Evolutionary conservation across 2,888 invertebrate species (phyloP).

Genomic region (Philereme vetulata): DNA sequence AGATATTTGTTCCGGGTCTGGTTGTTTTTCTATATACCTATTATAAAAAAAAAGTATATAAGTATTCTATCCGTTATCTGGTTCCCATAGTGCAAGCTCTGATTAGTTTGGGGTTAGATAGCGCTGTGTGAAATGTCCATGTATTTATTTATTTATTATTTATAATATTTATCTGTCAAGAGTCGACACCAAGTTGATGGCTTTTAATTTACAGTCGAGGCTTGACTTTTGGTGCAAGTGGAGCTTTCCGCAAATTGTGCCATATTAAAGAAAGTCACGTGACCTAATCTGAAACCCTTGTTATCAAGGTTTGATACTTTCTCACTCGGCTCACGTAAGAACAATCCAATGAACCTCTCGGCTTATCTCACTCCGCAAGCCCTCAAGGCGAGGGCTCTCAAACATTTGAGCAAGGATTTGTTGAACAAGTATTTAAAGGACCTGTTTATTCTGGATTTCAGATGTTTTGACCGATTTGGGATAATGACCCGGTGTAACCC

Average conservation of each 20-base stretch:
- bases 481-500: conserved; percentile 8
- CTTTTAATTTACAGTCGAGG: no score
- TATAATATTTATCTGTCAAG: no score
- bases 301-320: conserved; percentile 4
- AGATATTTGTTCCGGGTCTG: no score
- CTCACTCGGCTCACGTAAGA: conserved; percentile 22
- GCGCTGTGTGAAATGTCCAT: no score
- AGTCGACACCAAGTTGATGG: no score
- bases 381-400: conserved; percentile 34
- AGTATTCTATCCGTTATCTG: no score
- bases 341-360: conserved; percentile 28
- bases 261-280: background rate
- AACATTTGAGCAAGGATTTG: conserved; percentile 47
- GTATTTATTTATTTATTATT: no score
- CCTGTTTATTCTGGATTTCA: conserved; percentile 42
- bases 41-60: no score
- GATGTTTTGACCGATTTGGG: conserved; percentile 27
- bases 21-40: no score
- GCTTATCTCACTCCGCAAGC: conserved; percentile 32
- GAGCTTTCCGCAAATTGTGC: background rate
- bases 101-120: no score
- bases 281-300: background rate
- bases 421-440: conserved; percentile 42
- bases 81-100: no score
- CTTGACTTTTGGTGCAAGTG: background rate